Evolutionary conservation across 2,797 vertebrate species (phyloP).

Genomic region (Bovichtus variegatus): DNA sequence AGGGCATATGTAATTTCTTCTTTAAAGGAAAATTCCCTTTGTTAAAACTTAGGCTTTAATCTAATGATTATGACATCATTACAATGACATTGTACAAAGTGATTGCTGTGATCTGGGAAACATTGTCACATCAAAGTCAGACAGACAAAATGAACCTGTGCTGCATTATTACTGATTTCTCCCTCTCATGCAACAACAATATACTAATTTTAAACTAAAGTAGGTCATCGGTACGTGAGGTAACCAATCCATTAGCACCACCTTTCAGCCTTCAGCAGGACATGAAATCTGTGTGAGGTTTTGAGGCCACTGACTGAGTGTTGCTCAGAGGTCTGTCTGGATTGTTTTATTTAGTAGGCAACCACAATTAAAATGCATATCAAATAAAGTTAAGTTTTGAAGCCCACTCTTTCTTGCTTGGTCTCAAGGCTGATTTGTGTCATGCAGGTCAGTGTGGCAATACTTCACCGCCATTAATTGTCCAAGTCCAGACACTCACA

Average conservation of each 20-base stretch:
- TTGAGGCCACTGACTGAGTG: background rate
- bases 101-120: background rate
- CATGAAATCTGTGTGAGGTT: background rate
- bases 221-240: background rate
- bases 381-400: background rate
- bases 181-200: background rate
- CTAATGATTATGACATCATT: background rate
- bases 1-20: no score
- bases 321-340: background rate
- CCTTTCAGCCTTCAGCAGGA: background rate
- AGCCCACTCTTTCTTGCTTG: background rate
- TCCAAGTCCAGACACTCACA: background rate
- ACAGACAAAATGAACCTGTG: background rate
- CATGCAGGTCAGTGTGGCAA: background rate
- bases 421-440: background rate
- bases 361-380: background rate
- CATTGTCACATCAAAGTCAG: background rate
- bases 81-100: background rate
- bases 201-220: background rate
- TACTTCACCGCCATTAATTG: background rate
- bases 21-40: no score
- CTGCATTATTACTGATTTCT: no score
- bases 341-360: background rate
- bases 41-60: background rate
- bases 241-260: slow-evolving; percentile 1